phyloP scores from a whole-genome alignment of 2,113 vertebrate species.

The Daubentonia madagascariensis region DNA sequence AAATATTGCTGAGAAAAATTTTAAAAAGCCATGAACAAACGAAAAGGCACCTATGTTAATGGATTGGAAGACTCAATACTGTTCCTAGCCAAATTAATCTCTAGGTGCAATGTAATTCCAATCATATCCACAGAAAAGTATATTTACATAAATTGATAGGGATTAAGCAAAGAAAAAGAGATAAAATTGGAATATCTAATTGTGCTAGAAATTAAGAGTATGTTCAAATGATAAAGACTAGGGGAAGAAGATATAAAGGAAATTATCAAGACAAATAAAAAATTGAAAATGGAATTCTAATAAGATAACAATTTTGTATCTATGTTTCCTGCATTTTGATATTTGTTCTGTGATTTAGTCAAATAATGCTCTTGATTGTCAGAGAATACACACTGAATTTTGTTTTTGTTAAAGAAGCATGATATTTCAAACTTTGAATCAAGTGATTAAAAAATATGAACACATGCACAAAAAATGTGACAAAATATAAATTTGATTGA shows the following conservation, averaged over 20 bases:
- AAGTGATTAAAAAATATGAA: neutral
- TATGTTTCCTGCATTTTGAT: neutral
- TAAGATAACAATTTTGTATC: neutral
- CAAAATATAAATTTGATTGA: neutral
- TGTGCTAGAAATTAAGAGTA: neutral
- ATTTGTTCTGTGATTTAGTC: too few species aligned
- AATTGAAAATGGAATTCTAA: neutral
- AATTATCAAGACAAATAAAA: neutral
- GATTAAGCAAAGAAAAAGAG: neutral
- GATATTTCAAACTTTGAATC: neutral
- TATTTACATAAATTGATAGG: neutral
- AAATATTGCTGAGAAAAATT: neutral
- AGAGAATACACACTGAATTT: neutral
- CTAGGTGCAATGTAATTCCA: neutral
- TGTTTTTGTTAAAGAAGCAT: neutral
- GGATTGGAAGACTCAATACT: neutral
- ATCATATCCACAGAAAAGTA: neutral
- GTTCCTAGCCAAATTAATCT: neutral
- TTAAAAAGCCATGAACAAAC: neutral
- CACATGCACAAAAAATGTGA: neutral
- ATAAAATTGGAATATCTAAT: neutral
- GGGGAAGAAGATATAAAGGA: too few species aligned
- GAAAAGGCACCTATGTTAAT: neutral
- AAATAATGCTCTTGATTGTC: neutral
- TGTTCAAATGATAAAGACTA: neutral